Conservation (phyloP, 1,140 invertebrate species). For the Sminthurides bifidus region DNA sequence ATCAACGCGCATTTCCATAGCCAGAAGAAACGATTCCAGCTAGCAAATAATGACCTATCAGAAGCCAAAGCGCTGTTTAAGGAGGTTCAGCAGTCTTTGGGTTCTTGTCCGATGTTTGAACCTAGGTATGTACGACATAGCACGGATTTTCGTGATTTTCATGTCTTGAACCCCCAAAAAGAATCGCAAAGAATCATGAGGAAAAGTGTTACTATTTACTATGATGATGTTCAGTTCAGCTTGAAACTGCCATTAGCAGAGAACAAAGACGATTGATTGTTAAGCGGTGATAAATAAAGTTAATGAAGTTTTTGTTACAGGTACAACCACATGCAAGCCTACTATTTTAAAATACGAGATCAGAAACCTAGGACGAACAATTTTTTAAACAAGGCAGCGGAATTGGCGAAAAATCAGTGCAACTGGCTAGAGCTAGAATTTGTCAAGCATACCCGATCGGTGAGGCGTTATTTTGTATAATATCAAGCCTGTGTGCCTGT, state of each 20-base stretch:
- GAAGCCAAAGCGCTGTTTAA: constrained; percentile 11
- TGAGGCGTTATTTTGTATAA: background rate
- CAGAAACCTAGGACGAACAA: constrained; percentile 10
- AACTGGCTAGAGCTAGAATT: constrained; percentile 24
- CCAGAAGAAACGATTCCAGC: constrained; percentile 21
- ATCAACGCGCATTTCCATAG: constrained; percentile 25
- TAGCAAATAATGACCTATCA: constrained; percentile 13
- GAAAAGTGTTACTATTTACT: too few relatives aligned
- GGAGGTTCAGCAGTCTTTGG: background rate
- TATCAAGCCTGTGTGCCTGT: too few relatives aligned
- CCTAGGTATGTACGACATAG: constrained; percentile 16
- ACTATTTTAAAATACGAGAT: constrained; percentile 17
- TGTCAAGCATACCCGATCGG: constrained; percentile 19
- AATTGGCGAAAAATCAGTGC: constrained; percentile 9
- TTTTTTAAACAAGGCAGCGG: constrained; percentile 16
- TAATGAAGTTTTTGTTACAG: background rate
- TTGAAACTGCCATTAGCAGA: too few relatives aligned
- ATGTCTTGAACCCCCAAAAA: too few relatives aligned
- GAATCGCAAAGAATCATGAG: too few relatives aligned
- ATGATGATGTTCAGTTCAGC: too few relatives aligned
- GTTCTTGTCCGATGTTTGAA: constrained; percentile 2
- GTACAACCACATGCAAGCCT: constrained; percentile 23
- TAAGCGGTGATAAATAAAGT: background rate
- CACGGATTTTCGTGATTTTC: too few relatives aligned
- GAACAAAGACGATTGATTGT: too few relatives aligned